Evolutionary conservation across 1,140 invertebrate species (phyloP), one percentile per base, ranked within the genome.

Genomic region (Cotesia typhae): DNA sequence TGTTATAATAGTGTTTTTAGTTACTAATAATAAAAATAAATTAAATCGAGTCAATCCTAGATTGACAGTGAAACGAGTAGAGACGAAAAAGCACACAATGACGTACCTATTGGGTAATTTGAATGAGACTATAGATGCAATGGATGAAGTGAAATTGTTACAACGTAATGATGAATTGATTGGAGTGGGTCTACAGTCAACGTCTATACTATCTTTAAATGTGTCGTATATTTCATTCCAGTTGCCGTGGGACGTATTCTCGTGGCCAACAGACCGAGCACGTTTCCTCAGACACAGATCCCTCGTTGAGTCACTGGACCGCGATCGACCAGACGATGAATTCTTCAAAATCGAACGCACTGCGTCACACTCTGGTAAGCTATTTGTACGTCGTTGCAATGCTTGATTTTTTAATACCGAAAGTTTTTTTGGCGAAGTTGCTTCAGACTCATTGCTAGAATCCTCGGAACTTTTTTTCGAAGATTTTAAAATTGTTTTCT

Each of bases 401-500:
- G 72, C 38, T 52, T 80, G 76, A 69, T 78, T 81, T 66, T 74
- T 79, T 12, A 83, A 59, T 59, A 78, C 75, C 3, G 81, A 81
- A 6, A 82, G 60, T 64, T 82, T 83, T 12, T 77, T 79, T 38
- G 81, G 80, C 0, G 80, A 81, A 2, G 74, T 76, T 3, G 35
- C 51, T 4, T 71, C 70, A 6, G 38, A 67, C 41, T 76, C 72
- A 55, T 71, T 73, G 10, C 69, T 68, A 3, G 75, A 74, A 41
- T 85, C 86, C 36, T 87, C 89, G 4, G 90, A 92, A 69, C 89
- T 88, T 74, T 90, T 92, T 76, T 90, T 89, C 0, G 91, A 90
- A 20, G 89, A 90, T 83, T 96, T 96, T 0, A 96, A 84, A 72
- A 96, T 96, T 10, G 95, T 94, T 78, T 91, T 92, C 70, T 91